These are phyloP conservation scores for Sphaerodactylus townsendi DNA, from an alignment of 2,113 vertebrate genomes.

Conservation along the genomic window DNA sequence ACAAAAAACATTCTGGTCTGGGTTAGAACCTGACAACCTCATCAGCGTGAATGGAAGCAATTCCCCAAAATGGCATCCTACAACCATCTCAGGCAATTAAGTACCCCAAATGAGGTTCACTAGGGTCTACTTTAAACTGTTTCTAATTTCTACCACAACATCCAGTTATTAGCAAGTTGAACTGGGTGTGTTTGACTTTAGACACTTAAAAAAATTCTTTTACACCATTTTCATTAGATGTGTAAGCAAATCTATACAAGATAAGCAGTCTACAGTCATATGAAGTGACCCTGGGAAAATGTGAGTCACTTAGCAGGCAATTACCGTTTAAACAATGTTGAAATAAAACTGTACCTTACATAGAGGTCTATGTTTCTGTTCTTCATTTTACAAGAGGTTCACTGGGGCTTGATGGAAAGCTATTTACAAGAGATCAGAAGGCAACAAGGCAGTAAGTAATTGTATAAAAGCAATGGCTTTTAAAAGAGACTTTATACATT, in stretches of 20 bases:
- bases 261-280: conserved; percentile 44
- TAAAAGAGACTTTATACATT: neutral
- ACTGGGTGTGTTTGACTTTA: conserved; percentile 32
- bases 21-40: neutral
- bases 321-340: conserved; percentile 54
- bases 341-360: conserved; percentile 54
- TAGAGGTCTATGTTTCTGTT: neutral
- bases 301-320: conserved; percentile 64
- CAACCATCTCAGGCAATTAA: conserved; percentile 8
- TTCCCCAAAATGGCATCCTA: neutral
- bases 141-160: conserved; percentile 36
- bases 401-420: conserved; percentile 12
- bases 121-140: neutral
- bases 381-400: conserved; percentile 1
- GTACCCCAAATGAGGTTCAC: neutral
- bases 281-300: conserved; percentile 13
- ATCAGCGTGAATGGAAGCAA: neutral
- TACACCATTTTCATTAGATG: conserved; percentile 60
- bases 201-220: conserved; percentile 57
- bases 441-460: conserved; percentile 4
- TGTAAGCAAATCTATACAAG: conserved; percentile 56
- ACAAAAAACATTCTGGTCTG: neutral
- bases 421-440: conserved; percentile 4
- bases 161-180: conserved; percentile 29
- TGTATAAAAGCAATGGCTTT: conserved; percentile 2